Evolutionary conservation across 1,140 invertebrate species (phyloP), one percentile per base, ranked within the genome.

Genomic region (Bradysia coprophila): DNA sequence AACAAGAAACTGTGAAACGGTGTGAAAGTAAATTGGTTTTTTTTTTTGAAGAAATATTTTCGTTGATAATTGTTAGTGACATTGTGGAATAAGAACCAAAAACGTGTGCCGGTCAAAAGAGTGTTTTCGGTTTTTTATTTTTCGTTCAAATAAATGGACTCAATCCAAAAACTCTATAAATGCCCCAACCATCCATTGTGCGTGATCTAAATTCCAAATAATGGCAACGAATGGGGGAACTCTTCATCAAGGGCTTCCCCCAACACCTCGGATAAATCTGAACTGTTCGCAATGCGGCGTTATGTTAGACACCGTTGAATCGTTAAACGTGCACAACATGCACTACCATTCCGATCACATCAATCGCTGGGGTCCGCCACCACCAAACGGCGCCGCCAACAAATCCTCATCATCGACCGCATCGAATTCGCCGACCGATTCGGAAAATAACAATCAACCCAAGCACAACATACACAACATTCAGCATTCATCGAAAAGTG

Each of bases 321-420:
- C 41, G 32, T 42, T 42, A 22, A 32, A 42, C 23, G 41, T 42
- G 10, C 41, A 43, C 31, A n/a, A n/a, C n/a, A 44, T 44, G 38
- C 38, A 44, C 21, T 33, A 44, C 34, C 33, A 42, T 21, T 36
- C 33, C 15, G 40, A 45, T n/a, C 19, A 21, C 18, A 40, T 20
- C 16, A 16, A n/a, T 20, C 39, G 43, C 11, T 41, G 43, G 38
- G 34, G 31, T 41, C 3, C 33, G 20, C 28, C 43, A 21, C 21
- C 38, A 36, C 13, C 23, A 18, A 13, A 19, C 24, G 15, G 9
- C 13, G 15, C 28, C 13, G 5, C 6, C 4, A n/a, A 5, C 4
- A 8, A 24, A 20, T 4, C 18, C 18, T 13, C 1, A 40, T 36
- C 10, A 19, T 18, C 28, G 20, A 36, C 9, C 24, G 10, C 8